Base-by-base conservation (phyloP, 2,888 invertebrate species). In the Parelbella ahira region DNA sequence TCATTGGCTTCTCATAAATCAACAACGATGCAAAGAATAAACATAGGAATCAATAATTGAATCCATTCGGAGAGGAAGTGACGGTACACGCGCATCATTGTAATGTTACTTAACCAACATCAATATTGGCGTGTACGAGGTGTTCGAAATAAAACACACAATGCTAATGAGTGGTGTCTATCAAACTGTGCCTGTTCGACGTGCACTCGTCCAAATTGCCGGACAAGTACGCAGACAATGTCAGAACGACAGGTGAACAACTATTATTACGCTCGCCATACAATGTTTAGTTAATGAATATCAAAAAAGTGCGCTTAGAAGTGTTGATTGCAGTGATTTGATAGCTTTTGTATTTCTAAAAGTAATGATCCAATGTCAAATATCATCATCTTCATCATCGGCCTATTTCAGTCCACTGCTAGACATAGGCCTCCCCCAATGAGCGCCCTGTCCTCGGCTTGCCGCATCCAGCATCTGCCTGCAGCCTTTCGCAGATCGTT, bases 81-180 rank as follows among this genome's bases (percentile, higher is more conserved):
- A 34, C 21, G 41, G 12, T 41, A 41, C 41, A 41, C 7, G 41
- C 27, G 20, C 20, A 20, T 13, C 33, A 28, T 42, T 34, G 34
- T 42, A 42, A 34, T 15, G 34, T 42, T 34, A 42, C 41, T 42
- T 42, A 42, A 34, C n/a, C 33, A 27, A 20, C 41, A 34, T 34
- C 27, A 34, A 42, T 42, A 42, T 41, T 41, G 32, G 33, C 41
- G 25, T 41, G 27, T 34, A 25, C 12, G 33, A 41, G 60, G 60
- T 58, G 66, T 68, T 68, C 59, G 65, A 72, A 73, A 64, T 59
- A 74, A 77, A 77, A 74, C 71, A 77, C 74, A 78, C 70, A 78
- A 73, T 68, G 54, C 65, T 79, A 80, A 79, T 81, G 77, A 79
- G 67, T 58, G 62, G 61, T 77, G 75, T 53, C 59, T 58, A 61